These are phyloP conservation scores for Podiceps cristatus DNA, from an alignment of 2,113 vertebrate species.

Conservation along the genomic window DNA sequence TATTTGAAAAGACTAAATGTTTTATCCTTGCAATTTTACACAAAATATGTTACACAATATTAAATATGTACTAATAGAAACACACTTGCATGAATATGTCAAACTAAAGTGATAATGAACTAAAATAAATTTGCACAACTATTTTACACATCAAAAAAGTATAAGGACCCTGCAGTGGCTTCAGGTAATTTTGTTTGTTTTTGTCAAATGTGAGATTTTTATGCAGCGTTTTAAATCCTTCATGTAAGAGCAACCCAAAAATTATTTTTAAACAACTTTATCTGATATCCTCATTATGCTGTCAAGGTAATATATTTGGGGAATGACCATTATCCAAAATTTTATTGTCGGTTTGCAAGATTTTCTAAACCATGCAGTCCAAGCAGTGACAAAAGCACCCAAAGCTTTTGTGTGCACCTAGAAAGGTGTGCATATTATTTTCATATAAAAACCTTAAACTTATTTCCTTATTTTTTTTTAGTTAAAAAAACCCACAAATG, in stretches of 20 bases:
- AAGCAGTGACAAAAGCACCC: background rate
- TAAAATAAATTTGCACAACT: constrained; percentile 28
- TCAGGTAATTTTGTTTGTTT: constrained; percentile 27
- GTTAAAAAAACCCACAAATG: background rate
- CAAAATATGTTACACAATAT: background rate
- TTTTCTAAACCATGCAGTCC: background rate
- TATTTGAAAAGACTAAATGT: background rate
- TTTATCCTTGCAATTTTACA: background rate
- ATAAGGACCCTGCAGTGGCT: background rate
- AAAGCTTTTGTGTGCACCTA: background rate
- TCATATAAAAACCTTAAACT: background rate
- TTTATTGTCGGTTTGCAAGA: background rate
- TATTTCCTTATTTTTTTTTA: background rate
- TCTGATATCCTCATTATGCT: background rate
- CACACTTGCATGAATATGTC: background rate
- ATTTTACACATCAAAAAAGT: constrained; percentile 61
- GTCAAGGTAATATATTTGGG: background rate
- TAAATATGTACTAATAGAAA: background rate
- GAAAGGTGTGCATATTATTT: background rate
- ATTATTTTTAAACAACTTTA: background rate
- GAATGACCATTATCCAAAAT: background rate
- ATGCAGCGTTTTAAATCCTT: background rate
- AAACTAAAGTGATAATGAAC: constrained; percentile 47
- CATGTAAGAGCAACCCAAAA: background rate
- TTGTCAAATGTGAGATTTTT: constrained; percentile 23